These are phyloP conservation scores for Cynoglossus semilaevis DNA, from an alignment of 2,113 vertebrate genomes.

Conservation along the genomic window DNA sequence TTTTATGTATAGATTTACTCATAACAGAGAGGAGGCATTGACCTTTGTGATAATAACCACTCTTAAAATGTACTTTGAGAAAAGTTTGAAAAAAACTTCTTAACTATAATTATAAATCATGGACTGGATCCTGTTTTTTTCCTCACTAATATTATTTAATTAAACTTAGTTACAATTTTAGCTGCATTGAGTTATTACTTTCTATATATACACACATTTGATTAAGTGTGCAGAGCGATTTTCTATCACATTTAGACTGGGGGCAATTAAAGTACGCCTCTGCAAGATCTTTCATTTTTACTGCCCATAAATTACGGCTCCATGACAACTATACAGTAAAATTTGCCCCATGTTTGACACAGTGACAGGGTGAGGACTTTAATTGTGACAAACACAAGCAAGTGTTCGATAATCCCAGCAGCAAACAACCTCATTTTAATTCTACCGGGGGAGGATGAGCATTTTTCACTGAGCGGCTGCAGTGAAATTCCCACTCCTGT, in stretches of 20 bases:
- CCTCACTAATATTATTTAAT: constrained; percentile 10
- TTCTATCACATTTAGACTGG: background rate
- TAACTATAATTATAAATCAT: too few species aligned
- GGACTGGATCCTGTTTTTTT: background rate
- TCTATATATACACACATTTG: background rate
- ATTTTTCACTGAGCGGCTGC: constrained; percentile 1
- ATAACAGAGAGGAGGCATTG: too few species aligned
- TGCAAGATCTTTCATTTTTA: background rate
- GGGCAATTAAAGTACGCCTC: background rate
- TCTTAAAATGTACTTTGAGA: too few species aligned
- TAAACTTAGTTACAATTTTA: constrained; percentile 18
- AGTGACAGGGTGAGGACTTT: background rate
- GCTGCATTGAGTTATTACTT: background rate
- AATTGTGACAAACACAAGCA: constrained; percentile 3
- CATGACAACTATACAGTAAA: constrained; percentile 3
- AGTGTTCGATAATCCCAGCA: constrained; percentile 22
- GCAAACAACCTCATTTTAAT: constrained; percentile 20
- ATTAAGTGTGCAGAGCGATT: background rate
- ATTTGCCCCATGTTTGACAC: background rate
- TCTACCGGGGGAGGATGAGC: constrained; percentile 9
- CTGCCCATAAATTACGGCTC: background rate
- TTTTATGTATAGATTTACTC: too few species aligned
- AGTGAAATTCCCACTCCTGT: background rate
- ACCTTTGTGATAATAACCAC: too few species aligned
- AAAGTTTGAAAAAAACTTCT: too few species aligned